Percentiles rank a stretch among this genome's conserved stretches.
These are phyloP conservation scores for Phalacrocorax pelagicus DNA, from an alignment of 2,113 vertebrate genomes.

Conservation along the genomic window DNA sequence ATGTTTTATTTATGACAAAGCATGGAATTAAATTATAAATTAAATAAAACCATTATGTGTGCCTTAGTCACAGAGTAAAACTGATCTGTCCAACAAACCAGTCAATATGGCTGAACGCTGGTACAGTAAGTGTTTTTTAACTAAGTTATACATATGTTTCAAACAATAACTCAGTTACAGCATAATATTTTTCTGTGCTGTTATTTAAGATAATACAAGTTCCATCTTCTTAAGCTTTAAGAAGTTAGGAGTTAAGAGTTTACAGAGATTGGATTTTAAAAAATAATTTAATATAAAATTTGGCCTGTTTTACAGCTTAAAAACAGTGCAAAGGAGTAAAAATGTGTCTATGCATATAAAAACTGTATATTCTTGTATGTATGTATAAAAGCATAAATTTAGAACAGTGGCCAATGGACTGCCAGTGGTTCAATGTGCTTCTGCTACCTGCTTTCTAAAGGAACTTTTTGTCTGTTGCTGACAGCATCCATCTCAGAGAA, in stretches of 20 bases:
- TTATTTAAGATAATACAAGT: background rate
- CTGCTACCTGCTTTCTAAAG: background rate
- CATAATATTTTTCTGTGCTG: background rate
- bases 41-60: background rate
- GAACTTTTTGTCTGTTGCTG: background rate
- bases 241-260: background rate
- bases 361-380: background rate
- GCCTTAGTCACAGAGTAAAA: background rate
- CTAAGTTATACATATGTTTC: conserved; percentile 8
- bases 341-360: background rate
- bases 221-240: background rate
- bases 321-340: background rate
- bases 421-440: background rate
- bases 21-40: conserved; percentile 27
- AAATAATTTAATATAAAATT: background rate
- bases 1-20: conserved; percentile 22
- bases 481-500: background rate
- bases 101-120: conserved; percentile 18
- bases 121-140: conserved; percentile 54
- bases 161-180: conserved; percentile 8
- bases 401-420: background rate
- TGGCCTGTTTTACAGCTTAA: background rate
- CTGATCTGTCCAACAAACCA: background rate
- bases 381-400: background rate
- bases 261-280: background rate